Conservation (phyloP, 1,140 invertebrate species). For the Pantala flavescens region DNA sequence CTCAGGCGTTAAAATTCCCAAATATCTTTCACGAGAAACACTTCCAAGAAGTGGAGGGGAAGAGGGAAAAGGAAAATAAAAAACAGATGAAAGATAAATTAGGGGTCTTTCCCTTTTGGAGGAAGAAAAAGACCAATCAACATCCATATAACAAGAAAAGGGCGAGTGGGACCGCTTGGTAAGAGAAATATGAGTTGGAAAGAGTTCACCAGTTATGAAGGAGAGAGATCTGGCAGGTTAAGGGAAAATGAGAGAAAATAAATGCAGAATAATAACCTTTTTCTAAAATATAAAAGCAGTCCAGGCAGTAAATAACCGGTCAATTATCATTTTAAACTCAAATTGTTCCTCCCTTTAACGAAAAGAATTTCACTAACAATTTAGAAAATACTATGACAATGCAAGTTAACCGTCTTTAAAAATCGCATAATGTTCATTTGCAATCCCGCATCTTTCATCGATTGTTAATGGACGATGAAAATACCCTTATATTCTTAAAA, state of each 20-base stretch:
- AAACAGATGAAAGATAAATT: slow-evolving; percentile 10
- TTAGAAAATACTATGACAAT: too few species aligned
- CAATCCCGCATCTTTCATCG: too few species aligned
- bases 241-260: not conserved
- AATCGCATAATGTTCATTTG: too few species aligned
- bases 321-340: too few species aligned
- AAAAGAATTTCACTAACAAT: too few species aligned
- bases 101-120: not conserved
- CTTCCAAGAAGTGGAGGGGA: not conserved
- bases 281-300: too few species aligned
- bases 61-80: not conserved
- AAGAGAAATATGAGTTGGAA: not conserved
- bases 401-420: too few species aligned
- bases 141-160: not conserved
- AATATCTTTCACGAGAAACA: not conserved
- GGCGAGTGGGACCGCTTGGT: not conserved
- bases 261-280: too few species aligned
- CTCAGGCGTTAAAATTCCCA: not conserved
- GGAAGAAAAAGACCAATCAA: not conserved
- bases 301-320: too few species aligned
- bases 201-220: not conserved
- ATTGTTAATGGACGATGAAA: too few species aligned
- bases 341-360: too few species aligned
- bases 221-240: not conserved
- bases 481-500: too few species aligned